Percentiles rank a stretch among this genome's conserved stretches.
phyloP scores from a whole-genome alignment of 2,888 invertebrate species.

The Philhelius pedissequus region DNA sequence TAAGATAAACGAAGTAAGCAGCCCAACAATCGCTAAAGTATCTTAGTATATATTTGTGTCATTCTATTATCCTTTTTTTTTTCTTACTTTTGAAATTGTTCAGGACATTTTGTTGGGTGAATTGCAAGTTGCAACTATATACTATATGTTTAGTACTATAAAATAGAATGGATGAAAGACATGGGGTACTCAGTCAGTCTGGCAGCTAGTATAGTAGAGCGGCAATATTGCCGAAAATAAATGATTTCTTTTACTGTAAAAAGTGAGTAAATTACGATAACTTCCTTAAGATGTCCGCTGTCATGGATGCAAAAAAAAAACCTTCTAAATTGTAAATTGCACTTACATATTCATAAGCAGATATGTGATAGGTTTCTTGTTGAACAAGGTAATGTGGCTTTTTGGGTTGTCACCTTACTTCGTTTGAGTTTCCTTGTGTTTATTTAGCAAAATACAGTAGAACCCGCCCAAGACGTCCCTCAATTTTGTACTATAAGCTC shows the following conservation, averaged over 20 bases:
- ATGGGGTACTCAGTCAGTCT: conserved; percentile 44
- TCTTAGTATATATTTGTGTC: background rate
- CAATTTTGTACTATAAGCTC: no score
- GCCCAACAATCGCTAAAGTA: background rate
- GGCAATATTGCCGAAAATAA: conserved; percentile 18
- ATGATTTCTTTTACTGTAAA: conserved; percentile 19
- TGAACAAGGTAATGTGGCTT: background rate
- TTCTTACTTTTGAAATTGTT: background rate
- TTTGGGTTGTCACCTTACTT: background rate
- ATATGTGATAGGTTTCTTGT: background rate
- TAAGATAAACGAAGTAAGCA: conserved; percentile 41
- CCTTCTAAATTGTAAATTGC: background rate
- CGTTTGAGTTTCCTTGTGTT: background rate
- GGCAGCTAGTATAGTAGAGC: background rate
- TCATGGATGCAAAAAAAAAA: background rate
- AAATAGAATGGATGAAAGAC: background rate
- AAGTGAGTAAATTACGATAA: conserved; percentile 20
- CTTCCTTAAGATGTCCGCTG: conserved; percentile 8
- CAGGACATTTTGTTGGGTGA: conserved; percentile 16
- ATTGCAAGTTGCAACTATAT: background rate
- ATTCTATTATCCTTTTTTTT: background rate
- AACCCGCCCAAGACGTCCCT: no score
- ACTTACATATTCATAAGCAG: conserved; percentile 1
- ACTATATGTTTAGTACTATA: no score
- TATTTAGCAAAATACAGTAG: no score